Evolutionary conservation across 2,888 invertebrate species (phyloP), one percentile per base, ranked within the genome.

Genomic region (Euplexia lucipara): DNA sequence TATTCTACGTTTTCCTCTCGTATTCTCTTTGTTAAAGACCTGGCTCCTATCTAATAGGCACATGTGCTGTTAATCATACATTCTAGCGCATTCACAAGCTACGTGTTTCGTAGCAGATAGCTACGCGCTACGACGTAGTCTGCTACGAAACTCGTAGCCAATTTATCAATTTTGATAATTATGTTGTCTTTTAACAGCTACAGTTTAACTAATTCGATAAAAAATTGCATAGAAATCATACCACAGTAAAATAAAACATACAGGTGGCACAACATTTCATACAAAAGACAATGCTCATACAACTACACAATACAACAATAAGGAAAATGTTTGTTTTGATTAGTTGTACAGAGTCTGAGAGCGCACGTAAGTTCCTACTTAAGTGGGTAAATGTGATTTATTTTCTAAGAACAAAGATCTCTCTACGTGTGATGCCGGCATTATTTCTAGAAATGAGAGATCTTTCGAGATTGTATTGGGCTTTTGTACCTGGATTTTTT

Each of bases 301-400:
- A 44, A 57, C 26, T 35, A 20, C 34, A 45, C 44, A 62, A 57
- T 53, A 63, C 45, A 73, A 68, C 63, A 75, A 80, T 67, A 78
- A 75, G 78, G 81, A 81, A 80, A 77, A 79, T 73, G 72, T 79
- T 70, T 74, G 79, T 82, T 83, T 81, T 81, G 79, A 86, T 86
- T 82, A 86, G 78, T 86, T 78, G 72, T 68, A 70, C 74, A 67
- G 79, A 70, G 64, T 76, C 64, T 63, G 65, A 73, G 60, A 74
- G 71, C 76, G 76, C 75, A 72, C 78, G 62, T 67, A 63, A 63
- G 58, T 79, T 80, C 68, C 57, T 73, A 75, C 76, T 77, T 81
- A 82, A 80, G 81, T 82, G 74, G 70, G 75, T 71, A 80, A 81
- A 84, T 81, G 80, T 82, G 82, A 86, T 86, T 86, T 85, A 81